phyloP scores from a whole-genome alignment of 2,888 invertebrate species.

The Leptopilina drosophilae region DNA sequence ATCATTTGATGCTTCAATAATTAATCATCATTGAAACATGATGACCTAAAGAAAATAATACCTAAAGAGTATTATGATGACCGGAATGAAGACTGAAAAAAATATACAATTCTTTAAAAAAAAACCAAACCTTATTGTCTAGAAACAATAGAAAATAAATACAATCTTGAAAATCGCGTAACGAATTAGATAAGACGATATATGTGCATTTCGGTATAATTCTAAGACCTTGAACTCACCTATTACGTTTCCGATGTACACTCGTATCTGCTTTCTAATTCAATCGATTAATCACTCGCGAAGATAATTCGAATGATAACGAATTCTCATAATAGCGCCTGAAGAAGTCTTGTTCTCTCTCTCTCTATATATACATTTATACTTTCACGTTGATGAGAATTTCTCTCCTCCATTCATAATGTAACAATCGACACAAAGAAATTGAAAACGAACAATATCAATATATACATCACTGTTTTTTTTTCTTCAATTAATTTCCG shows the following conservation, averaged over 20 bases:
- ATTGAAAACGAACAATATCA: constrained; percentile 8
- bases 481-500: too few species aligned
- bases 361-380: background rate
- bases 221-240: constrained; percentile 18
- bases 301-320: constrained; percentile 8
- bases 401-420: constrained; percentile 32
- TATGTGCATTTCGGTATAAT: constrained; percentile 9
- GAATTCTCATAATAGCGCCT: constrained; percentile 17
- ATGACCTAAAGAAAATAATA: too few species aligned
- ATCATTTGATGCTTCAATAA: too few species aligned
- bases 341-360: constrained; percentile 3
- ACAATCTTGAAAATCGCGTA: background rate
- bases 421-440: constrained; percentile 32
- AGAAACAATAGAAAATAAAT: background rate
- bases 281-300: constrained; percentile 10
- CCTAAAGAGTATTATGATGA: too few species aligned
- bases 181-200: constrained; percentile 10
- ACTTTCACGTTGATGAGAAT: constrained; percentile 29
- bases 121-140: too few species aligned
- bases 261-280: constrained; percentile 23
- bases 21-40: too few species aligned
- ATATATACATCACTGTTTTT: background rate
- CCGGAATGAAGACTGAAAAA: too few species aligned
- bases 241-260: constrained; percentile 17
- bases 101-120: too few species aligned